Conservation (phyloP, 1,140 invertebrate species). For the Epicauta chinensis region DNA sequence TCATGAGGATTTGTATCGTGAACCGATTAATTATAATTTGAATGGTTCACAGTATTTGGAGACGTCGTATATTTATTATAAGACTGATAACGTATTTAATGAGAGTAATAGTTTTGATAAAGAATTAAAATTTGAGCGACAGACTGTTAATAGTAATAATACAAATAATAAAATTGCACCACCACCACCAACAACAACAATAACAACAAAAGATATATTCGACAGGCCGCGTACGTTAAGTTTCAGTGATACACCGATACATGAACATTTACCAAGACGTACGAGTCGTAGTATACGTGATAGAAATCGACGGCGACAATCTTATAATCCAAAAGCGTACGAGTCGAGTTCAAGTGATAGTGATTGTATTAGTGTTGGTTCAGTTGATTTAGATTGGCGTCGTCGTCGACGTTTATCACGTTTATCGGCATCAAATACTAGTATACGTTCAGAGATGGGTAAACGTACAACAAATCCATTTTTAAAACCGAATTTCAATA, state of each 20-base stretch:
- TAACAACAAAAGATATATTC: slow-evolving; percentile 14
- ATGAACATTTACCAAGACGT: slow-evolving; percentile 31
- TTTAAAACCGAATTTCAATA: slow-evolving; percentile 34
- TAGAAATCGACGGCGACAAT: slow-evolving; percentile 47
- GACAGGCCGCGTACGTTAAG: slow-evolving; percentile 34
- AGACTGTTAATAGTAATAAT: not conserved
- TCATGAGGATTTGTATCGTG: not conserved
- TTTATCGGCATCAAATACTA: slow-evolving; percentile 37
- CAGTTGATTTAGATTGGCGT: slow-evolving; percentile 41
- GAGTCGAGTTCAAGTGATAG: slow-evolving; percentile 42
- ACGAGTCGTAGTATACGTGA: slow-evolving; percentile 42
- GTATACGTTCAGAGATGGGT: slow-evolving; percentile 40
- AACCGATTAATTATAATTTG: slow-evolving; percentile 8
- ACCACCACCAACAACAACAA: too few species aligned
- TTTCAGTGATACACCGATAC: slow-evolving; percentile 28
- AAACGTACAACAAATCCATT: slow-evolving; percentile 33
- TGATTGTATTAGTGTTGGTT: slow-evolving; percentile 40
- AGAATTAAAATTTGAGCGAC: slow-evolving; percentile 6
- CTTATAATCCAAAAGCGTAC: slow-evolving; percentile 49
- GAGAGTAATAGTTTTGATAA: slow-evolving; percentile 11
- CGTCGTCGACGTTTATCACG: slow-evolving; percentile 34
- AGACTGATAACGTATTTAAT: slow-evolving; percentile 25
- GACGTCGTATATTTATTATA: slow-evolving; percentile 35
- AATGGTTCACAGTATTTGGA: slow-evolving; percentile 30
- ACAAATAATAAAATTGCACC: too few species aligned